A percentile compares a stretch with the other conserved stretches of the same genome.
Conservation (phyloP, 2,797 vertebrate species). For the Semotilus atromaculatus region DNA sequence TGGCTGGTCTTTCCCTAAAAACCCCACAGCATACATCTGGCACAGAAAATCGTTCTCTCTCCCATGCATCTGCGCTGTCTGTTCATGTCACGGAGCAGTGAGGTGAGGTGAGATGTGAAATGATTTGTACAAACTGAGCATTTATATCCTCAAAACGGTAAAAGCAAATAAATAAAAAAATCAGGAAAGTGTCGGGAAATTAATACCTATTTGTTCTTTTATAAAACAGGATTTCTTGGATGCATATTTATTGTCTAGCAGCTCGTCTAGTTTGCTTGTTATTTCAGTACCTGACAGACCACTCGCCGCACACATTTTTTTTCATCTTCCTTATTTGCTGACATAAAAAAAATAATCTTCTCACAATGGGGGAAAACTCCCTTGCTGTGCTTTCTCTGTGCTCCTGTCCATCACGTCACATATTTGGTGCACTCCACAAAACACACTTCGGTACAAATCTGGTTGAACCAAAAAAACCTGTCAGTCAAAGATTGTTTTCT, state of each 20-base stretch:
- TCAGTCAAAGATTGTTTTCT: slow-evolving; percentile 40
- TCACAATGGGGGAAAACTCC: slow-evolving; percentile 6
- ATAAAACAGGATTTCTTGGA: neutral
- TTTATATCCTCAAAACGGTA: neutral
- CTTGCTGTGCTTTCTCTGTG: slow-evolving; percentile 15
- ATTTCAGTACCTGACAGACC: neutral
- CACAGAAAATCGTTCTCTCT: slow-evolving; percentile 19
- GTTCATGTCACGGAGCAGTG: slow-evolving; percentile 5
- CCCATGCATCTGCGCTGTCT: slow-evolving; percentile 38
- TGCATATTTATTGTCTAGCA: neutral
- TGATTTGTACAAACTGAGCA: neutral
- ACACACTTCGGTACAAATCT: slow-evolving; percentile 49
- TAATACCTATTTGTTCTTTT: neutral
- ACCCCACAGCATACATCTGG: slow-evolving; percentile 36
- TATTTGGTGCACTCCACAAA: slow-evolving; percentile 26
- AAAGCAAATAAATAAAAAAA: no score
- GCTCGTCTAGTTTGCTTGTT: neutral
- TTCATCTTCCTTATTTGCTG: slow-evolving; percentile 34
- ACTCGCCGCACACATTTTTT: neutral
- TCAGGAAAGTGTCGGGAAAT: neutral
- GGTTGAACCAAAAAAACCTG: slow-evolving; percentile 24
- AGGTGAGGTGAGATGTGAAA: slow-evolving; percentile 30
- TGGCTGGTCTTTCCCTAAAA: slow-evolving; percentile 47
- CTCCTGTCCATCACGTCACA: slow-evolving; percentile 25
- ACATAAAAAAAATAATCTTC: slow-evolving; percentile 25